Evolutionary conservation across 2,888 invertebrate genomes (phyloP), one percentile per base, ranked within the genome.

Genomic region (Ceramica pisi): DNA sequence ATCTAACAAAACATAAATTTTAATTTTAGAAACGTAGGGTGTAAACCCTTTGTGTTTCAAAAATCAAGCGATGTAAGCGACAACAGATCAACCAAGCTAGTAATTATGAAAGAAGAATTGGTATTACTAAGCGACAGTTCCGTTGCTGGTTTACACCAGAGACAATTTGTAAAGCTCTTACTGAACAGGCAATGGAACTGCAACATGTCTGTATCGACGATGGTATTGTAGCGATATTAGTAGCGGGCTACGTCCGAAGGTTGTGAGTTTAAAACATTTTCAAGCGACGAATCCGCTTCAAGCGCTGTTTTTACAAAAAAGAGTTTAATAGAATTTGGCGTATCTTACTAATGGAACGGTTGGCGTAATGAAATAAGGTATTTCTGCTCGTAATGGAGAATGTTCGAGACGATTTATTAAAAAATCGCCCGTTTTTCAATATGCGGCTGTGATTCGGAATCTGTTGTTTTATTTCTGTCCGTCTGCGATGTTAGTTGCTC

Each of bases 1-100:
- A 96, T 96, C 96, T 96, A 92, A 91, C 93, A 92, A 94, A 93
- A 95, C 96, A 96, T 96, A 96, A 96, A 96, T 96, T 71, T 96
- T 91, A 93, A 95, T 96, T 95, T 96, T 95, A 93, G 92, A 94
- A 95, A 91, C 91, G 91, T 89, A 91, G 92, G 89, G 85, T 86
- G 83, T 85, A 87, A 88, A 90, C 91, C 93, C 92, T 92, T 89
- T 88, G 88, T 89, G 89, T 90, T 89, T 90, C 71, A 89, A 90
- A 89, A 87, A 87, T 91, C 85, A 88, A 90, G 88, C 89, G 86
- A 82, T 86, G 84, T 78, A 84, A 84, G 82, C 83, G 84, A 78
- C 76, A 67, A 78, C 72, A 76, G 72, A 80, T 78, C 68, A 74
- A 64, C 48, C 41, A 50, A 46, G 61, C 67, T 48, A 55, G 60